phyloP scores from a whole-genome alignment of 2,888 invertebrate genomes.

The Habroteleia sp. region DNA sequence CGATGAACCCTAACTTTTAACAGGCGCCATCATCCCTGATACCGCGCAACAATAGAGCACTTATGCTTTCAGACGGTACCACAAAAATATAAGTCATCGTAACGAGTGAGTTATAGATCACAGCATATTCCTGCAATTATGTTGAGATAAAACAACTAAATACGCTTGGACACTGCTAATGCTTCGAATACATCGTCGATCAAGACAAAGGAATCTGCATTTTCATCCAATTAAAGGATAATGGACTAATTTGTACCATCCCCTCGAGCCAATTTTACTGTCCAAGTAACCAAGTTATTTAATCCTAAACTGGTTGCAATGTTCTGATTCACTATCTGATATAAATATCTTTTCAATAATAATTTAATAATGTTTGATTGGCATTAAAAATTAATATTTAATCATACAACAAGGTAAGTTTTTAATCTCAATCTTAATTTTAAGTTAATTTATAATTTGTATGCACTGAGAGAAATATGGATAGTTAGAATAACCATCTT shows the following conservation, averaged over 20 bases:
- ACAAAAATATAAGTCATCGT: constrained; percentile 75
- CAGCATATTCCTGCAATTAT: constrained; percentile 70
- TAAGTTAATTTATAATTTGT: too few species aligned
- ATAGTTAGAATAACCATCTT: too few species aligned
- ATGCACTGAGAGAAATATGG: too few species aligned
- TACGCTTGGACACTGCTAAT: constrained; percentile 58
- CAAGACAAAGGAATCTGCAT: constrained; percentile 73
- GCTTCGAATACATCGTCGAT: constrained; percentile 41
- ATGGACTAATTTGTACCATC: constrained; percentile 58
- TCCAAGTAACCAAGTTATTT: constrained; percentile 6
- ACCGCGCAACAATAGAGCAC: constrained; percentile 76
- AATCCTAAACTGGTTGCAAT: constrained; percentile 2
- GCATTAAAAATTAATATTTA: too few species aligned
- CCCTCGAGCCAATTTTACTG: constrained; percentile 26
- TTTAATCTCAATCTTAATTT: too few species aligned
- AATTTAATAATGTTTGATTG: too few species aligned
- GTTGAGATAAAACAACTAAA: constrained; percentile 75
- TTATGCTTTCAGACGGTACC: constrained; percentile 68
- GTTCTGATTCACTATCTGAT: constrained; percentile 4
- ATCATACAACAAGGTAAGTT: too few species aligned
- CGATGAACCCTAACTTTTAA: constrained; percentile 72
- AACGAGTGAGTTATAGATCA: constrained; percentile 70
- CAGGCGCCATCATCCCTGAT: constrained; percentile 69
- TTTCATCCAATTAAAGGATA: constrained; percentile 74
- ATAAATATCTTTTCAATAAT: too few species aligned